phyloP scores from a whole-genome alignment of 2,888 invertebrate genomes.

The Allygus modestus region DNA sequence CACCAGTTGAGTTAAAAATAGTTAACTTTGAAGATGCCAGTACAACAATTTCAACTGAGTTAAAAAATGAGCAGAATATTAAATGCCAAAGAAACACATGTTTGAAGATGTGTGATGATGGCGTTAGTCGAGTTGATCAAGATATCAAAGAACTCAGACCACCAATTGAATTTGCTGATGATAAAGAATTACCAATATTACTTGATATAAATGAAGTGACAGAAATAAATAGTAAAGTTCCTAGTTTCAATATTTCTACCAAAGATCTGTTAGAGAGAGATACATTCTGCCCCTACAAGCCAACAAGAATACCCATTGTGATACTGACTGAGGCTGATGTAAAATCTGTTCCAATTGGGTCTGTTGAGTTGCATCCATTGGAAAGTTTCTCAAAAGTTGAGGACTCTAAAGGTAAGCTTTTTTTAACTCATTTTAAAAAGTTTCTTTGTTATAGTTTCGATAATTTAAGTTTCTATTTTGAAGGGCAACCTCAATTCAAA shows the following conservation, averaged over 20 bases:
- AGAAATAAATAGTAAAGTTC: conserved; percentile 1
- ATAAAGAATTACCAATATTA: neutral
- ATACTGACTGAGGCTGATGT: conserved; percentile 50
- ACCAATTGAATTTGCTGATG: conserved; percentile 6
- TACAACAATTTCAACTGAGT: neutral
- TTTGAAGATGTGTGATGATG: neutral
- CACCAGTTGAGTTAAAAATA: neutral
- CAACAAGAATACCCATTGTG: conserved; percentile 53
- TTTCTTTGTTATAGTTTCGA: too few species aligned
- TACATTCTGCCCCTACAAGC: conserved; percentile 1
- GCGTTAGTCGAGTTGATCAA: neutral
- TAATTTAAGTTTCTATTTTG: too few species aligned
- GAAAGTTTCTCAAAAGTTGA: neutral
- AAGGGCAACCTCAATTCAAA: too few species aligned
- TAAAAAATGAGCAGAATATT: neutral
- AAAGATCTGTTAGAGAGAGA: conserved; percentile 12
- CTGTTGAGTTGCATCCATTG: conserved; percentile 44
- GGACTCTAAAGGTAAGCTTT: conserved; percentile 35
- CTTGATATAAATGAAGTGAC: neutral
- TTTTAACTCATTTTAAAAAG: neutral
- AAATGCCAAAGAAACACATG: neutral
- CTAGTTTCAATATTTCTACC: conserved; percentile 16
- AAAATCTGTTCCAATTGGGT: conserved; percentile 1
- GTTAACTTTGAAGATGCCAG: neutral
- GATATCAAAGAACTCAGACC: neutral